Percentiles rank a stretch among this genome's conserved stretches.
Conservation (phyloP, 92 coral and sea anemone species). For the Epizoanthus stellaris region DNA sequence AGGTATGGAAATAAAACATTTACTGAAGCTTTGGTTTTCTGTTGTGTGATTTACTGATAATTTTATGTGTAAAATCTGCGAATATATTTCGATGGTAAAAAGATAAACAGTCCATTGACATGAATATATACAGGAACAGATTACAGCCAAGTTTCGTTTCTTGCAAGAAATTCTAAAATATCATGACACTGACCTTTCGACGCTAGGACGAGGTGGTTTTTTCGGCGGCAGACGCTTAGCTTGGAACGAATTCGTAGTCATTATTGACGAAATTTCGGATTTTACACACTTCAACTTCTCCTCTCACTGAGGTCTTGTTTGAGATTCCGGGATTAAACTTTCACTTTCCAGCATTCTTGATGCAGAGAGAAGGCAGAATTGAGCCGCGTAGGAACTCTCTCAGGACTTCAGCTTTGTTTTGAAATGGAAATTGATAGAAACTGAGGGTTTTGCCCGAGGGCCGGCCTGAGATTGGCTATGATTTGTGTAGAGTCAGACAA, state of each 20-base stretch:
- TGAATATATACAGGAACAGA: constrained; percentile 13
- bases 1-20: background rate
- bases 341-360: background rate
- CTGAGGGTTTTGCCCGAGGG: constrained; percentile 1
- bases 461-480: constrained; percentile 9
- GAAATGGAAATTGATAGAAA: constrained; percentile 14
- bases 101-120: background rate
- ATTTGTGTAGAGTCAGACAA: background rate
- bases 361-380: background rate
- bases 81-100: background rate
- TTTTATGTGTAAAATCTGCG: background rate
- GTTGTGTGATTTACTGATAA: background rate
- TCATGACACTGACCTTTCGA: constrained; percentile 30
- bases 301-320: background rate
- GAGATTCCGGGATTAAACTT: background rate
- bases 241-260: constrained; percentile 9
- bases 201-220: constrained; percentile 40
- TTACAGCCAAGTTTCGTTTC: background rate
- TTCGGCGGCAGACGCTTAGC: constrained; percentile 13
- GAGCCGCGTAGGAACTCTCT: background rate
- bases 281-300: background rate
- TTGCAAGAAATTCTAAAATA: background rate
- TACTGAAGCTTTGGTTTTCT: background rate
- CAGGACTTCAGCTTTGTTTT: constrained; percentile 3
- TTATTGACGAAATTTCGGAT: background rate